Base-by-base conservation (phyloP, 2,113 vertebrate species). In the Actenoides lindsayi region DNA sequence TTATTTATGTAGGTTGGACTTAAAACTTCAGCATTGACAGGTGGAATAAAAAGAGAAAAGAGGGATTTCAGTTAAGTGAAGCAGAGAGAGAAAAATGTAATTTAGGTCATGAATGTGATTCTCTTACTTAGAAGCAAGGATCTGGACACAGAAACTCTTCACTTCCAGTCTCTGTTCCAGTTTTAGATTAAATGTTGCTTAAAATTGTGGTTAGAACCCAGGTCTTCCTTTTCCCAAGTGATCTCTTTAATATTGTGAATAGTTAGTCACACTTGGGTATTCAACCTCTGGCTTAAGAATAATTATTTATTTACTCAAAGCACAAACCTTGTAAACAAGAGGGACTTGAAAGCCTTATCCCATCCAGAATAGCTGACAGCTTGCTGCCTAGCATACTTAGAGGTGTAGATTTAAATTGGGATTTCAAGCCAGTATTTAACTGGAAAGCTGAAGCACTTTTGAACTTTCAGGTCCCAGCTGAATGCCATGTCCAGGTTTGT, bases 101-200 rank as follows among this genome's bases (percentile, higher is more conserved):
- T 62, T 71, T 62, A 65, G 14, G 33, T 93, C 14, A 42, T 30
- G 17, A 68, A 57, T 9, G 11, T 23, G 23, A 37, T 44, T 83
- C n/a, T 70, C 16, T 76, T 63, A 30, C 31, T 65, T 68, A 82
- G 37, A 95, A 91, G 31, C 37, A 70, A 87, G 51, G 16, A 54
- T 44, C 46, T 87, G 62, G 59, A 63, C 60, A 59, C 21, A 87
- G 39, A 73, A 69, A 74, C n/a, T 68, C 20, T 67, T 69, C 18
- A 37, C 6, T 67, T 60, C 42, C 24, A 79, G 46, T 64, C 42
- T 50, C 51, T 60, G 42, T 71, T 93, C 23, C 21, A 64, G 39
- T 77, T 92, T 90, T 86, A 86, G 33, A 64, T 76, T 51, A 89
- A 79, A 83, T 11, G 9, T 89, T 96, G 63, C 80, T 83, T 89